Conservation (phyloP, 2,797 vertebrate species). For the Emys orbicularis region DNA sequence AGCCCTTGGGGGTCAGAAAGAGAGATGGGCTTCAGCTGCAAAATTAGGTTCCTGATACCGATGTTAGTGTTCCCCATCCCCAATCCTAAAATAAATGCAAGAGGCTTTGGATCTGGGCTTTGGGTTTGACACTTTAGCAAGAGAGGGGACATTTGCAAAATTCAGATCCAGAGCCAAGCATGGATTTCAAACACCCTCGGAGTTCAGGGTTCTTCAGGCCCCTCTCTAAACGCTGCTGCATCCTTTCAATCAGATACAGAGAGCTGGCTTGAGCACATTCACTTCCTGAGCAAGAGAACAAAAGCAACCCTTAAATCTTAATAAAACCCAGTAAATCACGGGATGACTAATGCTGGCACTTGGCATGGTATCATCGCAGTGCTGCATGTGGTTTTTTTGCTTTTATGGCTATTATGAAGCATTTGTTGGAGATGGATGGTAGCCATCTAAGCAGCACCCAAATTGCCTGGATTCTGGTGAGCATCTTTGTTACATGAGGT, state of each 20-base stretch:
- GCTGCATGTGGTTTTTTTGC: conserved; percentile 46
- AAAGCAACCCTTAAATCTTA: conserved; percentile 69
- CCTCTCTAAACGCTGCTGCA: not conserved
- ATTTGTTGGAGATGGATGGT: conserved; percentile 73
- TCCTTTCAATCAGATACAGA: conserved; percentile 52
- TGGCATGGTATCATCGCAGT: conserved; percentile 35
- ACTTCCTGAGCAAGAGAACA: conserved; percentile 51
- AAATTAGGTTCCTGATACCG: not conserved
- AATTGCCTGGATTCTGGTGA: conserved; percentile 65
- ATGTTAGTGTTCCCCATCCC: not conserved
- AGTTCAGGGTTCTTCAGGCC: not conserved
- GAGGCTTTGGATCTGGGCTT: not conserved
- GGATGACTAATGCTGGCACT: conserved; percentile 69
- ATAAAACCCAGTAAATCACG: conserved; percentile 55
- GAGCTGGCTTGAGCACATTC: conserved; percentile 23
- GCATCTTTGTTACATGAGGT: conserved; percentile 50
- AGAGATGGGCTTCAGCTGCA: not conserved
- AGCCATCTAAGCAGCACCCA: conserved; percentile 71
- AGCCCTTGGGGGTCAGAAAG: not conserved
- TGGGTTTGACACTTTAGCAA: not conserved
- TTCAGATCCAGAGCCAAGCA: not conserved
- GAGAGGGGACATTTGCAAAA: not conserved
- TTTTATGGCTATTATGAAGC: conserved; percentile 66
- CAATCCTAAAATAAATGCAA: not conserved
- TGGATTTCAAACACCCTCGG: not conserved